A percentile compares a stretch with the other conserved stretches of the same genome.
Conservation (phyloP, 1,140 invertebrate genomes). For the Macrobrachium rosenbergii region DNA sequence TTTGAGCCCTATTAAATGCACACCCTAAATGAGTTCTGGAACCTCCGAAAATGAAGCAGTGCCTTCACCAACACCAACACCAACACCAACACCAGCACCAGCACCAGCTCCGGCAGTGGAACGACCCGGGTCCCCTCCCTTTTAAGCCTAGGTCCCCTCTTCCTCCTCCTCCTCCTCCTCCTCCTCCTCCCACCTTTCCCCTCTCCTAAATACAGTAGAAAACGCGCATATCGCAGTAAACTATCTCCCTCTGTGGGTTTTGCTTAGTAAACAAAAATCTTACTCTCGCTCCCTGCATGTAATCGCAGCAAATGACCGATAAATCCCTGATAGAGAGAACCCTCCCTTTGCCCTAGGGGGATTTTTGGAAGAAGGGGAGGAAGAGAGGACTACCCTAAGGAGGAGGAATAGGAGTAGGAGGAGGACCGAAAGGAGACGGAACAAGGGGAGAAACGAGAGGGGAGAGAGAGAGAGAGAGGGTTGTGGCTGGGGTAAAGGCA, state of each 20-base stretch:
- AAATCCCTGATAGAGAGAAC: slow-evolving; percentile 20
- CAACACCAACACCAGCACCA: too few relatives aligned
- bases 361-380: slow-evolving; percentile 14
- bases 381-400: neutral
- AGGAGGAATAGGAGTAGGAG: neutral
- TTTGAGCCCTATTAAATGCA: too few relatives aligned
- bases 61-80: neutral
- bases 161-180: slow-evolving; percentile 6
- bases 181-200: neutral
- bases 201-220: neutral
- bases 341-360: neutral
- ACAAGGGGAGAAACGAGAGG: neutral
- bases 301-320: slow-evolving; percentile 46
- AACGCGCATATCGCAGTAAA: neutral
- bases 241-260: neutral
- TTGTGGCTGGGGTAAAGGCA: neutral
- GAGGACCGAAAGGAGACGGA: neutral
- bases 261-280: neutral
- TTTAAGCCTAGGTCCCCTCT: neutral
- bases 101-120: neutral
- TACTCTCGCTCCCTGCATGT: slow-evolving; percentile 9
- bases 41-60: too few relatives aligned
- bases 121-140: neutral
- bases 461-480: neutral
- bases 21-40: too few relatives aligned